Evolutionary conservation across 1,140 invertebrate species (phyloP).

Genomic region (Solen grandis): DNA sequence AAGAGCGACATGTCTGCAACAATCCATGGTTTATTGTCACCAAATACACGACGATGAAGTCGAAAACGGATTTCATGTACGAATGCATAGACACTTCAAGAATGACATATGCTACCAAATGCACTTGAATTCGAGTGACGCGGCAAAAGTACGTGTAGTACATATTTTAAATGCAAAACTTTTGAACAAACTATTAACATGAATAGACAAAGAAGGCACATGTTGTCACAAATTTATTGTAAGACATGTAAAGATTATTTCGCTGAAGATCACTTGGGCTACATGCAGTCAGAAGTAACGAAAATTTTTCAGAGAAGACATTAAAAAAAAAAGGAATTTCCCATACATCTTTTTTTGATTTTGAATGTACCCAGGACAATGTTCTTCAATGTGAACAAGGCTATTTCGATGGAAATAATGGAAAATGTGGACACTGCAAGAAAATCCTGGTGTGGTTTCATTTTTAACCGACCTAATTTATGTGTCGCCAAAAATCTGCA

Average conservation of each 20-base stretch:
- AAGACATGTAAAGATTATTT: neutral
- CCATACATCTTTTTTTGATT: constrained; percentile 26
- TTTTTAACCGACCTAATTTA: neutral
- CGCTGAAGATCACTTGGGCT: constrained; percentile 2
- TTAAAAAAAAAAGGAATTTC: constrained; percentile 1
- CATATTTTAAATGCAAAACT: constrained; percentile 40
- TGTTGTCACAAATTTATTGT: neutral
- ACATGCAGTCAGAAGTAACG: neutral
- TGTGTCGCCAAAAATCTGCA: constrained; percentile 9
- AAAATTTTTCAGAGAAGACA: neutral
- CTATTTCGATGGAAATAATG: neutral
- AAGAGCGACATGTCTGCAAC: too few relatives aligned
- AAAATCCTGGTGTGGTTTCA: neutral
- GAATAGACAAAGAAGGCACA: neutral
- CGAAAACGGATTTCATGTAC: neutral
- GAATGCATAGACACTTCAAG: neutral
- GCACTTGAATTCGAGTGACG: neutral
- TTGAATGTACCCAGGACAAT: constrained; percentile 40
- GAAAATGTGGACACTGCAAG: constrained; percentile 8
- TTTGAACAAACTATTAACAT: constrained; percentile 44
- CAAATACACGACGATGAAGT: neutral
- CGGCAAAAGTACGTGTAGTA: constrained; percentile 35
- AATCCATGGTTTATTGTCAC: constrained; percentile 18
- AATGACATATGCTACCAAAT: neutral
- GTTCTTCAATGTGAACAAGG: neutral